These are phyloP conservation scores for Schlechtendalia chinensis DNA, from an alignment of 1,140 invertebrate species.

Conservation along the genomic window DNA sequence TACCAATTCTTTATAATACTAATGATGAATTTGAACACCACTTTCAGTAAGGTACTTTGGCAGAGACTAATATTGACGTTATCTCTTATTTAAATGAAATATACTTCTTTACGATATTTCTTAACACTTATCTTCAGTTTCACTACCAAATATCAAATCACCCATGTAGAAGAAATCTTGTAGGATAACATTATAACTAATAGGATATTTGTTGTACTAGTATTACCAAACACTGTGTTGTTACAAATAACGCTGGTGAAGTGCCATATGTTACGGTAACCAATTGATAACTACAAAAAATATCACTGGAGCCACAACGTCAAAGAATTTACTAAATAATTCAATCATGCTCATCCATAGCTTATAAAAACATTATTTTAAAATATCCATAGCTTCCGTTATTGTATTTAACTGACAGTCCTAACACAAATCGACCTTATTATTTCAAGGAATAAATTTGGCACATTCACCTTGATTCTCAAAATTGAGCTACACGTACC, in stretches of 20 bases:
- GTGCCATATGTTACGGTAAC: constrained; percentile 57
- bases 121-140: constrained; percentile 53
- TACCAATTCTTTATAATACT: constrained; percentile 51
- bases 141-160: constrained; percentile 55
- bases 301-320: constrained; percentile 52
- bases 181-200: constrained; percentile 54
- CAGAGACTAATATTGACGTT: constrained; percentile 50
- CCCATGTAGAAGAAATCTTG: constrained; percentile 55
- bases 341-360: background rate
- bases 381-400: no score
- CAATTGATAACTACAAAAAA: constrained; percentile 54
- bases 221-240: constrained; percentile 54
- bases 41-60: constrained; percentile 53
- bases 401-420: no score
- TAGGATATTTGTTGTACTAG: constrained; percentile 53
- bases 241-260: constrained; percentile 55
- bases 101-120: no score
- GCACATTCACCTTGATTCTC: no score
- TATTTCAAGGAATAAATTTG: no score
- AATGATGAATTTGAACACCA: constrained; percentile 54
- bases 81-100: constrained; percentile 51
- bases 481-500: no score
- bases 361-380: no score
- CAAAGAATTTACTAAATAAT: constrained; percentile 56
- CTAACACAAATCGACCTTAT: no score